Evolutionary conservation across 2,113 vertebrate genomes (phyloP), one percentile per base, ranked within the genome.

Genomic region (Tylochromis polylepis): DNA sequence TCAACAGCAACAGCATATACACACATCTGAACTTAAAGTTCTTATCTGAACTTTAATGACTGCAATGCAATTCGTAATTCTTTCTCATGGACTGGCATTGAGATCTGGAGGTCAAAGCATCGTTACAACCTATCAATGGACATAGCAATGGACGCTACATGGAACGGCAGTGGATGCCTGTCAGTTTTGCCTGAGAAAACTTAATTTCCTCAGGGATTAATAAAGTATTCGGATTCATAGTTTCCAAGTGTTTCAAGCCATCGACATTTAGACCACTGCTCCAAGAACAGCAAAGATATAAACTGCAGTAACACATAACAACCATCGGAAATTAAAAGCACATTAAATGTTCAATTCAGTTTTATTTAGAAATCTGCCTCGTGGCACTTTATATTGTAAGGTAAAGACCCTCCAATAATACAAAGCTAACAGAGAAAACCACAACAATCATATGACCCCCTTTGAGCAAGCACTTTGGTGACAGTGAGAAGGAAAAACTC

Each of bases 201-300:
- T 1, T 14, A 5, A 8, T 14, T n/a, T 65, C 34, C 8, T 65
- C 60, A 65, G 60, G 2, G 20, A 65, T 65, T 65, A 38, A 12
- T 65, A 0, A 36, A 62, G 18, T 65, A 20, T 36, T 62, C 5
- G 0, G 31, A 62, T 34, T 62, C 59, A 10, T 62, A 0, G 11
- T 22, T 41, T 67, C 36, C 36, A 41, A 67, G 0, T 49, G 41
- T 75, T 77, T 51, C 43, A 8, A 11, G 46, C 43, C 43, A 75
- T 29, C 16, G 2, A 49, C 14, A 46, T 72, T 72, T 27, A 27
- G 14, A 72, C 22, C 41, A 72, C 5, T 18, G 22, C 51, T 51
- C 9, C 4, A 22, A n/a, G 20, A 55, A n/a, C 18, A n/a, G 2
- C 8, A n/a, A 55, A 55, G 4, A 55, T 8, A 49, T 2, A 29